Evolutionary conservation across 2,113 vertebrate genomes (phyloP).

Genomic region (Phycodurus eques): DNA sequence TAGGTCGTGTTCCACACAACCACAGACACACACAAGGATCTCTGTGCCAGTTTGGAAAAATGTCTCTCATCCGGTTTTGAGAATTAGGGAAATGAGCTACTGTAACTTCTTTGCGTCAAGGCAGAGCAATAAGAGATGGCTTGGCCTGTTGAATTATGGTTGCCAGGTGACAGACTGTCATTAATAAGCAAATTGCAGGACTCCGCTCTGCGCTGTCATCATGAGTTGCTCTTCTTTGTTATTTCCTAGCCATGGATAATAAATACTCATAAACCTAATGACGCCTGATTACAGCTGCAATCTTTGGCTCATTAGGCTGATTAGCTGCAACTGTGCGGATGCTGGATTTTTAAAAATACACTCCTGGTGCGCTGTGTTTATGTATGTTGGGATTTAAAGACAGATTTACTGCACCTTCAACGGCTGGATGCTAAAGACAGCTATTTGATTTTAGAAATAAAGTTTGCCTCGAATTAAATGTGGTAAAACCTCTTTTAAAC

Average conservation of each 20-base stretch:
- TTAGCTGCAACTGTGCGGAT: conserved; percentile 75
- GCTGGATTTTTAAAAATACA: conserved; percentile 72
- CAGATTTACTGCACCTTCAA: conserved; percentile 20
- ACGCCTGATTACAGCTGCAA: conserved; percentile 81
- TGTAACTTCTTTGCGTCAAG: conserved; percentile 57
- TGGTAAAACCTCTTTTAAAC: conserved; percentile 28
- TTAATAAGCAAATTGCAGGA: conserved; percentile 77
- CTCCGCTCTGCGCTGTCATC: conserved; percentile 71
- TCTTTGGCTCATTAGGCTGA: conserved; percentile 83
- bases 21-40: conserved; percentile 43
- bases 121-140: conserved; percentile 70
- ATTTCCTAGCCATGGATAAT: conserved; percentile 76
- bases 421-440: conserved; percentile 4
- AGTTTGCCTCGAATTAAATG: conserved; percentile 10
- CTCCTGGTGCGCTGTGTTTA: conserved; percentile 46
- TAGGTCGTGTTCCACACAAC: conserved; percentile 48
- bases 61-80: conserved; percentile 68
- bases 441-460: conserved; percentile 20
- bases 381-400: conserved; percentile 39
- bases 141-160: conserved; percentile 58
- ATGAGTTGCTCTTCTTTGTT: conserved; percentile 75
- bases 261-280: conserved; percentile 84
- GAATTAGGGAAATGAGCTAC: conserved; percentile 64
- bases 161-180: conserved; percentile 72
- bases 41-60: conserved; percentile 63